Evolutionary conservation across 37 sponge, comb jelly and placozoan species (phyloP).

Genomic region (Cliona cf. orientalis): DNA sequence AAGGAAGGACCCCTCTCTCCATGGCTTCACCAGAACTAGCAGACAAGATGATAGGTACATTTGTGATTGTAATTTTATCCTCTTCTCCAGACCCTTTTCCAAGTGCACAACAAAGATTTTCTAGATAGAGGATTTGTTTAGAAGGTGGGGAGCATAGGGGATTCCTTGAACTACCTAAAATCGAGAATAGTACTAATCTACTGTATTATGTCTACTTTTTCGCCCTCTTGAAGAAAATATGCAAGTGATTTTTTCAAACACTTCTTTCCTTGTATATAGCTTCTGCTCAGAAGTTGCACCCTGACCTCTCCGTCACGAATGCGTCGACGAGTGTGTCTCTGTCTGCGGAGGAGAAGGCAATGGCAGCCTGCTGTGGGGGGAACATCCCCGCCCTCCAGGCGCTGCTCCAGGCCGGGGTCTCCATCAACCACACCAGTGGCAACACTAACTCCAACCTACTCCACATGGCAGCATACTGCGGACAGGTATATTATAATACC

Average conservation of each 20-base stretch:
- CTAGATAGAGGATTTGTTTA: too few relatives aligned
- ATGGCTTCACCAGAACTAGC: conserved; percentile 74
- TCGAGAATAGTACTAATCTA: too few relatives aligned
- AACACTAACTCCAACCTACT: conserved; percentile 40
- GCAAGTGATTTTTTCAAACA: too few relatives aligned
- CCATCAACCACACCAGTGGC: conserved; percentile 30
- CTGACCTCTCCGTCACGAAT: background rate
- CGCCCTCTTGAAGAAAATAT: too few relatives aligned
- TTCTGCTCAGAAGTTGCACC: conserved; percentile 21
- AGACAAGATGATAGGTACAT: conserved; percentile 76
- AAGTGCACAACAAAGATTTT: too few relatives aligned
- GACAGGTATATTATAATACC: conserved; percentile 52
- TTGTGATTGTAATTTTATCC: too few relatives aligned
- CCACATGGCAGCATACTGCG: conserved; percentile 81
- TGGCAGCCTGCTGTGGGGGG: conserved; percentile 73
- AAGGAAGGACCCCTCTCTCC: conserved; percentile 69
- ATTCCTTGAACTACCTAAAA: too few relatives aligned
- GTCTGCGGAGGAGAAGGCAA: conserved; percentile 63
- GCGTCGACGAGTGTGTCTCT: background rate
- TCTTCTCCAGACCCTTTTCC: too few relatives aligned
- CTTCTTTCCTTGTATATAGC: background rate
- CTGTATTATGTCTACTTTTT: too few relatives aligned
- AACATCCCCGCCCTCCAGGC: conserved; percentile 60
- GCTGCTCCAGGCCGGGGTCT: conserved; percentile 45
- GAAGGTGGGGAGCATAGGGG: too few relatives aligned